phyloP scores from a whole-genome alignment of 35 echinoderm and acorn worm genomes.

The Lytechinus pictus region DNA sequence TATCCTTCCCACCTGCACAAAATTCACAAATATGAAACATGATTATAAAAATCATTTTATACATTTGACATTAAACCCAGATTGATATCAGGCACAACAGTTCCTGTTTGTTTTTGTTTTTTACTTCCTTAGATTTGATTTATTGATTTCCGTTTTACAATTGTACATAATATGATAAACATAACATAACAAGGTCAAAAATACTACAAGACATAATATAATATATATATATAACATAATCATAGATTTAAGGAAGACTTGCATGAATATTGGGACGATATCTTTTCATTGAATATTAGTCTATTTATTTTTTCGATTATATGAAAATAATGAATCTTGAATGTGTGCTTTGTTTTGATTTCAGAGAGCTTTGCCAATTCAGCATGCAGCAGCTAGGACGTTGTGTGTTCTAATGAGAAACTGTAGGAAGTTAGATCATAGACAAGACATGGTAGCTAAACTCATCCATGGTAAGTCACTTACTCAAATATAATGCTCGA shows the following conservation, averaged over 20 bases:
- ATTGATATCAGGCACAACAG: too few species aligned
- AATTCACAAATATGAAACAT: not conserved
- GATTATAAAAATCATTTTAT: not conserved
- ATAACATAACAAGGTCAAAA: too few species aligned
- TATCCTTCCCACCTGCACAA: not conserved
- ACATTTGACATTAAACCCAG: too few species aligned
- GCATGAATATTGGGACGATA: too few species aligned
- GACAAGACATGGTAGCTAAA: constrained; percentile 89
- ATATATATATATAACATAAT: too few species aligned
- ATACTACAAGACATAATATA: too few species aligned
- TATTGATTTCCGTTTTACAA: not conserved
- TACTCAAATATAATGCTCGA: too few species aligned
- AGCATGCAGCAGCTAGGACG: constrained; percentile 84
- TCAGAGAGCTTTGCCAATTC: constrained; percentile 85
- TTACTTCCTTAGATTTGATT: too few species aligned
- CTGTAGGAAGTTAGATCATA: constrained; percentile 87
- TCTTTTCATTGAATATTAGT: too few species aligned
- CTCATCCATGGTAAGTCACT: constrained; percentile 85
- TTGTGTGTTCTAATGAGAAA: constrained; percentile 87
- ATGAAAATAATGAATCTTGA: not conserved
- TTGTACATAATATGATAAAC: not conserved
- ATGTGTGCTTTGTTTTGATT: not conserved
- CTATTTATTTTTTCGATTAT: too few species aligned
- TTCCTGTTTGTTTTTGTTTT: too few species aligned
- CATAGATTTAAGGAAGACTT: too few species aligned